Conservation (phyloP, 2,888 invertebrate genomes). For the Rapana venosa region DNA sequence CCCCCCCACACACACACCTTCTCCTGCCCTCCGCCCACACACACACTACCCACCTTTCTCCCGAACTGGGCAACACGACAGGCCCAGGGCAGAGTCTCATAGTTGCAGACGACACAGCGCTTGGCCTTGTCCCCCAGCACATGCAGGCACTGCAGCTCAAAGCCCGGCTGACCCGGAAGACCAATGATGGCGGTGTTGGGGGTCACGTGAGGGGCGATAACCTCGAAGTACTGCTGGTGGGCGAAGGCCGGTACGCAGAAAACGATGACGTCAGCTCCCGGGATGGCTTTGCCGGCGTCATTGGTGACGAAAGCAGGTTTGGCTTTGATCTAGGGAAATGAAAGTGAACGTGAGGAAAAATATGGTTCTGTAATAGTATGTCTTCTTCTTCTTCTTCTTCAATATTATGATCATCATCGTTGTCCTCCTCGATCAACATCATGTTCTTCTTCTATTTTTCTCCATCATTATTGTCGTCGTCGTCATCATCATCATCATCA, state of each 20-base stretch:
- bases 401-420: neutral
- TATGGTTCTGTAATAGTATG: too few species aligned
- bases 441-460: neutral
- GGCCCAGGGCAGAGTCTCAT: slow-evolving; percentile 66
- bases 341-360: too few species aligned
- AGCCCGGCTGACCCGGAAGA: slow-evolving; percentile 55
- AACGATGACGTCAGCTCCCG: slow-evolving; percentile 64
- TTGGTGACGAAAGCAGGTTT: slow-evolving; percentile 57
- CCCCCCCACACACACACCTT: too few species aligned
- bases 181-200: slow-evolving; percentile 63
- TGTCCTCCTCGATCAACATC: neutral
- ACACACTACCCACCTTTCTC: slow-evolving; percentile 60
- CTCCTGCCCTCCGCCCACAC: too few species aligned
- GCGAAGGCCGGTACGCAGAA: slow-evolving; percentile 65
- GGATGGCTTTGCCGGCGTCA: slow-evolving; percentile 59
- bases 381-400: too few species aligned
- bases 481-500: neutral
- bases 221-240: slow-evolving; percentile 65
- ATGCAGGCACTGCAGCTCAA: slow-evolving; percentile 66
- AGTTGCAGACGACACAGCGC: slow-evolving; percentile 61
- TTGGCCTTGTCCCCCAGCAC: slow-evolving; percentile 51
- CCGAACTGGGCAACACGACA: slow-evolving; percentile 66
- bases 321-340: slow-evolving; percentile 34
- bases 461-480: neutral
- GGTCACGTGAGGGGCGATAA: slow-evolving; percentile 59